phyloP scores from a whole-genome alignment of 2,797 vertebrate species.

The Sebastolobus alascanus region DNA sequence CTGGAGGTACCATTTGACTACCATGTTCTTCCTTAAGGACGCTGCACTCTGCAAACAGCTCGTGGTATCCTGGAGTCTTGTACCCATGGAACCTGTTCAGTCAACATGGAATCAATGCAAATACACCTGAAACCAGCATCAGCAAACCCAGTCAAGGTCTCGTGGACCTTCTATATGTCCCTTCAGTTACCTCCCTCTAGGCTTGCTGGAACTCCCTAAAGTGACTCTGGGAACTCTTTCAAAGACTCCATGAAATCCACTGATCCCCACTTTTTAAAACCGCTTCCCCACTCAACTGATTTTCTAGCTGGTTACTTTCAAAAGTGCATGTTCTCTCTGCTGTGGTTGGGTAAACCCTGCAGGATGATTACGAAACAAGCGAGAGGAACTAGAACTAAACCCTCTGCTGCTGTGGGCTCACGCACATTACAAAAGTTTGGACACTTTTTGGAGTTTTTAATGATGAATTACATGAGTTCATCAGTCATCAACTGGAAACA shows the following conservation, averaged over 20 bases:
- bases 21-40: background rate
- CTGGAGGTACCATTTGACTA: background rate
- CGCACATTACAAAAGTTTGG: background rate
- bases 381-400: background rate
- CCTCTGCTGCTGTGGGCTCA: background rate
- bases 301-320: no score
- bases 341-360: slow-evolving; percentile 1
- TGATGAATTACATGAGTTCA: background rate
- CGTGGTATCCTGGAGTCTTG: background rate
- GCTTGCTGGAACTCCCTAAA: no score
- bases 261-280: background rate
- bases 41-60: background rate
- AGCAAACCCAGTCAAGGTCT: background rate
- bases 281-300: no score
- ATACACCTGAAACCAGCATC: background rate
- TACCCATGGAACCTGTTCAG: background rate
- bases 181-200: background rate
- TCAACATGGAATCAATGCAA: background rate
- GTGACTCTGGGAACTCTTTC: no score
- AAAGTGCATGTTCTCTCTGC: background rate
- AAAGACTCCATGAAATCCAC: no score
- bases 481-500: background rate
- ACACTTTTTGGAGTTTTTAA: background rate
- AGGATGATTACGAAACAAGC: background rate
- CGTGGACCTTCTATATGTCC: background rate